phyloP scores from a whole-genome alignment of 2,113 vertebrate genomes.

The Eurystomus gularis region DNA sequence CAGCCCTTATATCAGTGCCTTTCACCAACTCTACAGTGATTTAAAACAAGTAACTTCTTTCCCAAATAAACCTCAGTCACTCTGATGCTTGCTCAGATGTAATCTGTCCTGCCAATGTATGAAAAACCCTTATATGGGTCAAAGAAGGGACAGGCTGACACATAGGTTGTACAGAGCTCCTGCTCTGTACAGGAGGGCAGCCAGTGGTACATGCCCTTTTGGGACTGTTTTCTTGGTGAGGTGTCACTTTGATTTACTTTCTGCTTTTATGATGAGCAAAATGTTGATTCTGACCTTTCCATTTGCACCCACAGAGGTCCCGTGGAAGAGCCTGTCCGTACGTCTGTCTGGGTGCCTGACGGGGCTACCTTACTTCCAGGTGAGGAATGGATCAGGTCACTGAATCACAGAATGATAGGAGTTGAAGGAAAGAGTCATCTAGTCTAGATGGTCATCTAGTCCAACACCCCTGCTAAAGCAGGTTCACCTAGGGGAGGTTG shows the following conservation, averaged over 20 bases:
- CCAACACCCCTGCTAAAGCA: neutral
- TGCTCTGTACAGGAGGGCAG: neutral
- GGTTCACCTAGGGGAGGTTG: neutral
- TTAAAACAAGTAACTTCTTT: conserved; percentile 47
- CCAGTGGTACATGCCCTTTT: neutral
- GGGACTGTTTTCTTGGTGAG: neutral
- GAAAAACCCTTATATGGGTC: neutral
- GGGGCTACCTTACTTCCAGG: neutral
- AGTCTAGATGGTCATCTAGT: neutral
- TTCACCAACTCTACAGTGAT: conserved; percentile 34
- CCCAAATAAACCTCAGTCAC: conserved; percentile 12
- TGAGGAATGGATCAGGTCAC: neutral
- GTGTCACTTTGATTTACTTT: neutral
- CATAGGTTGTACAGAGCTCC: neutral
- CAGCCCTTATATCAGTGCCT: conserved; percentile 15
- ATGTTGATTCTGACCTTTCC: neutral
- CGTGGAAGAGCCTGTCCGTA: neutral
- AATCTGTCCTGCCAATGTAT: neutral
- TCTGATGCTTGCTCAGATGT: neutral
- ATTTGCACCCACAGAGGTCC: conserved; percentile 18
- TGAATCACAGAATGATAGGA: neutral
- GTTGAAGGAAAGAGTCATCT: too few species aligned
- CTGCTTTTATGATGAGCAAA: neutral
- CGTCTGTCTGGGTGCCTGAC: neutral
- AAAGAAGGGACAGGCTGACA: neutral